phyloP scores from a whole-genome alignment of 2,888 invertebrate species.

The Cyclophora punctaria region DNA sequence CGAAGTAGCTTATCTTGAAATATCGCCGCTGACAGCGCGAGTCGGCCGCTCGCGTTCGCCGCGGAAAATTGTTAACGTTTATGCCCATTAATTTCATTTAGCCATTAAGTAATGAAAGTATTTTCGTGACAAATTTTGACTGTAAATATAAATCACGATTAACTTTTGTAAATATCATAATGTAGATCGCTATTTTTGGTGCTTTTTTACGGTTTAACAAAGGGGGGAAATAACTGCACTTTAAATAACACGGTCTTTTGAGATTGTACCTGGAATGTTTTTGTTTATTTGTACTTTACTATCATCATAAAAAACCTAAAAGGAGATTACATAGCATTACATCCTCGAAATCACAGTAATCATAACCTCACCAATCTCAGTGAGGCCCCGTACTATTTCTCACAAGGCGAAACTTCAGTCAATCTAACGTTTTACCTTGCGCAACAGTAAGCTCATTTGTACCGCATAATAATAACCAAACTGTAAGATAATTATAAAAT shows the following conservation, averaged over 20 bases:
- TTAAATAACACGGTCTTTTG: no score
- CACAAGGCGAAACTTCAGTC: constrained; percentile 16
- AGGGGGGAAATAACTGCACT: no score
- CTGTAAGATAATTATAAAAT: constrained; percentile 40
- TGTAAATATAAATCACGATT: constrained; percentile 23
- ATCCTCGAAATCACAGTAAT: no score
- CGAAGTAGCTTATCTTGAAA: constrained; percentile 60
- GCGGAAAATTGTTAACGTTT: constrained; percentile 47
- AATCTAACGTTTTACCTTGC: constrained; percentile 25
- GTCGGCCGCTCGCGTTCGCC: constrained; percentile 24
- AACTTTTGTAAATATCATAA: constrained; percentile 6
- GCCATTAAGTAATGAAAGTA: constrained; percentile 32
- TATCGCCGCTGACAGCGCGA: constrained; percentile 54
- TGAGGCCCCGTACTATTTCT: constrained; percentile 1
- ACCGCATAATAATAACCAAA: constrained; percentile 25
- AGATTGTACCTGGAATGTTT: no score
- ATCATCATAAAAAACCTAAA: no score
- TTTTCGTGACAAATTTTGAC: constrained; percentile 32
- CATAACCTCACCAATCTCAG: no score
- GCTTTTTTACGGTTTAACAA: no score
- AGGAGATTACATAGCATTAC: no score
- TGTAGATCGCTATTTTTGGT: no score
- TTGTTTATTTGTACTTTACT: no score
- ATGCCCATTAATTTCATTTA: constrained; percentile 47
- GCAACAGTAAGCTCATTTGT: constrained; percentile 28